These are phyloP conservation scores for Pocillopora grandis DNA, from an alignment of 92 coral and sea anemone genomes.

Conservation along the genomic window DNA sequence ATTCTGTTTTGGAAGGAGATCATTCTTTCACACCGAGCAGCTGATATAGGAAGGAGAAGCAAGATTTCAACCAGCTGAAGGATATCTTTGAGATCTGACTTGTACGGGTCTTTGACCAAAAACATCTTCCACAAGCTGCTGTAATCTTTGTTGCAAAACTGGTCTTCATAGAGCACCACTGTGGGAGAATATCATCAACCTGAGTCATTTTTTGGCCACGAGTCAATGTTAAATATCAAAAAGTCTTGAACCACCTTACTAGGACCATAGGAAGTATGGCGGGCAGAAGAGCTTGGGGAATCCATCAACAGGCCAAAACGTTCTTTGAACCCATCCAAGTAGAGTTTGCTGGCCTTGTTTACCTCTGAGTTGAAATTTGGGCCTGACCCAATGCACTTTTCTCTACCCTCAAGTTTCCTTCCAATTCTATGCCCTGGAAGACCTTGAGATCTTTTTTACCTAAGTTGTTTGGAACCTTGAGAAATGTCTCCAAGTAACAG, in stretches of 20 bases:
- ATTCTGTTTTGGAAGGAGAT: constrained; percentile 66
- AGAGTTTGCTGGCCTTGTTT: constrained; percentile 47
- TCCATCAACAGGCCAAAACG: constrained; percentile 39
- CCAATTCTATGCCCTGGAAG: constrained; percentile 41
- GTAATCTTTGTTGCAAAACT: constrained; percentile 50
- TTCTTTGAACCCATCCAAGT: constrained; percentile 43
- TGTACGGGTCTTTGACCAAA: constrained; percentile 48
- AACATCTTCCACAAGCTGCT: constrained; percentile 46
- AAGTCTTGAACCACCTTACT: constrained; percentile 38
- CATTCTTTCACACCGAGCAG: constrained; percentile 62
- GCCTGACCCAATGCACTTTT: constrained; percentile 23
- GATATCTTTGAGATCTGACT: constrained; percentile 46
- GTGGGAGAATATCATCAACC: constrained; percentile 24
- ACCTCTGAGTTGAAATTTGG: constrained; percentile 34
- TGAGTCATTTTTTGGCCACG: constrained; percentile 29
- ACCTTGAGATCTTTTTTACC: constrained; percentile 24
- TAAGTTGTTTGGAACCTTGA: constrained; percentile 20
- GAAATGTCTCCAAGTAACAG: constrained; percentile 26
- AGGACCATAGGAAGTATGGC: constrained; percentile 42
- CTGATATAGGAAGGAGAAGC: constrained; percentile 57
- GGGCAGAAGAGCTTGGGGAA: constrained; percentile 22
- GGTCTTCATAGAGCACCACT: constrained; percentile 36
- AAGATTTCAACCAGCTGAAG: constrained; percentile 58
- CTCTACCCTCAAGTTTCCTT: constrained; percentile 39
- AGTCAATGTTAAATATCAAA: constrained; percentile 49